Evolutionary conservation across 2,113 vertebrate species (phyloP).

Genomic region (Tetrao urogallus): DNA sequence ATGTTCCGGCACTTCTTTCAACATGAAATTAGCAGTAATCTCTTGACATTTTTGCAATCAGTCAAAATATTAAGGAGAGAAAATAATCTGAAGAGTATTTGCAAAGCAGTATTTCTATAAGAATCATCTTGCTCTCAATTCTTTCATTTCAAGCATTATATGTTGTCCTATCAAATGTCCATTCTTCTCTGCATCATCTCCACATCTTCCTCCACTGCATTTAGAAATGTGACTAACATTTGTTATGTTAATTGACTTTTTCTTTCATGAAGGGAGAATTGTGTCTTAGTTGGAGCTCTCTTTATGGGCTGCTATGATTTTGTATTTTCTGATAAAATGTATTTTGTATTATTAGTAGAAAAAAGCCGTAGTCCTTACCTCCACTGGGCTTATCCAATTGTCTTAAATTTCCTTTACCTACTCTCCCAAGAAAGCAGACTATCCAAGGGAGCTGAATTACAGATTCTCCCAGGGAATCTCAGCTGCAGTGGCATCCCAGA

Average conservation of each 20-base stretch:
- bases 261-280: neutral
- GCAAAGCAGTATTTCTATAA: neutral
- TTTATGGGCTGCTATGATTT: neutral
- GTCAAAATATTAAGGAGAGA: neutral
- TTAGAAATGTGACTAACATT: neutral
- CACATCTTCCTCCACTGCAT: neutral
- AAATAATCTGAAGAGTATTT: neutral
- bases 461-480: neutral
- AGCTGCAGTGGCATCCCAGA: neutral
- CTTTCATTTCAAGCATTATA: neutral
- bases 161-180: neutral
- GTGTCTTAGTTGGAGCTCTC: neutral
- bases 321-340: neutral
- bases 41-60: conserved; percentile 5
- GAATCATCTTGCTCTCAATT: neutral
- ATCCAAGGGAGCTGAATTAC: neutral
- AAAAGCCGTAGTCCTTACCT: neutral
- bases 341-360: neutral
- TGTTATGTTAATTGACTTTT: neutral
- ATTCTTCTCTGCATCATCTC: neutral
- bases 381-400: neutral
- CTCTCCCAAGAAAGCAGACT: neutral
- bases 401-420: conserved; percentile 4
- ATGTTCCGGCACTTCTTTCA: neutral
- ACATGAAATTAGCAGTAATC: neutral